These are phyloP conservation scores for Alcis repandata DNA, from an alignment of 2,888 invertebrate species.

Conservation along the genomic window DNA sequence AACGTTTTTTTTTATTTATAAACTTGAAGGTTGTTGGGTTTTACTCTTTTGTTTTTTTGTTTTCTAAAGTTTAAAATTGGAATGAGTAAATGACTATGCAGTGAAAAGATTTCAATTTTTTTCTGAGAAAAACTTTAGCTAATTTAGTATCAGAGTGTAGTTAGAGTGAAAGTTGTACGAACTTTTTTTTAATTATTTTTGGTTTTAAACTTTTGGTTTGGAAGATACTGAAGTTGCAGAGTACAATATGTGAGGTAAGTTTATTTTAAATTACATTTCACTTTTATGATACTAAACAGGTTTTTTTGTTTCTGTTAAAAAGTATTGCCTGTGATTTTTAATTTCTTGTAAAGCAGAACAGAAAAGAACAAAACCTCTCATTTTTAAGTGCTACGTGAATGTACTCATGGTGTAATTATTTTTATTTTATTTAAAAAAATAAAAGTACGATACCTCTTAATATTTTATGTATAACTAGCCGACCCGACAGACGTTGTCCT, in stretches of 20 bases:
- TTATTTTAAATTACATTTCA: neutral
- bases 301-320: too few relatives aligned
- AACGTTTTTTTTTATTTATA: constrained; percentile 2
- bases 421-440: too few relatives aligned
- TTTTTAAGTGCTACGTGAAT: too few relatives aligned
- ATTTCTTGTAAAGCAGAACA: too few relatives aligned
- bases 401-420: too few relatives aligned
- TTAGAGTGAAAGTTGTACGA: neutral
- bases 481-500: too few relatives aligned
- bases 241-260: constrained; percentile 29
- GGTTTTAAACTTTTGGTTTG: constrained; percentile 10
- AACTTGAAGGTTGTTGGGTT: neutral
- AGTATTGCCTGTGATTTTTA: too few relatives aligned
- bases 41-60: neutral
- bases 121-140: neutral
- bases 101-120: constrained; percentile 1
- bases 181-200: constrained; percentile 1
- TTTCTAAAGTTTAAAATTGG: neutral
- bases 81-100: neutral
- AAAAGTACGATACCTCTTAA: too few relatives aligned
- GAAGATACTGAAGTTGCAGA: constrained; percentile 1
- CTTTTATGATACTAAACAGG: too few relatives aligned
- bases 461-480: too few relatives aligned
- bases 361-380: too few relatives aligned
- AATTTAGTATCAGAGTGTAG: constrained; percentile 1